Percentiles rank a stretch among this genome's conserved stretches.
These are phyloP conservation scores for Apostichopus japonicus DNA, from an alignment of 35 echinoderm and acorn worm genomes.

Conservation along the genomic window DNA sequence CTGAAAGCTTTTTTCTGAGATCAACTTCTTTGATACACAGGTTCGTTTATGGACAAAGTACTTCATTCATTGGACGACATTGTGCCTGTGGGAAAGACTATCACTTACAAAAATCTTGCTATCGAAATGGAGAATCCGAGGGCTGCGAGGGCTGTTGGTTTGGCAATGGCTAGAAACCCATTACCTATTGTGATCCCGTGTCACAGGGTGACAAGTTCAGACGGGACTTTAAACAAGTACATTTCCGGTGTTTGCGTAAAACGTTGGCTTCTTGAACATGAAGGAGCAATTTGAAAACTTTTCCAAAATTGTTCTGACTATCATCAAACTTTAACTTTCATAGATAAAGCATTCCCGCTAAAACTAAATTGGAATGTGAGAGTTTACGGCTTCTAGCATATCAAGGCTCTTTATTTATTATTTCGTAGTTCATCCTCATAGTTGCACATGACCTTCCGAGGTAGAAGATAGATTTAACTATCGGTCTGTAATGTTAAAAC, in stretches of 20 bases:
- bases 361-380: too few species aligned
- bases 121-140: constrained; percentile 70
- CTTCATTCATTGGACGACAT: constrained; percentile 67
- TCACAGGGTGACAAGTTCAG: constrained; percentile 76
- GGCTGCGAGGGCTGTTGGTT: constrained; percentile 79
- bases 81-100: constrained; percentile 73
- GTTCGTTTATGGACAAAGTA: constrained; percentile 84
- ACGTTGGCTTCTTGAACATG: background rate
- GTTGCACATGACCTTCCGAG: too few species aligned
- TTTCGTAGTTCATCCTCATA: too few species aligned
- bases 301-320: too few species aligned
- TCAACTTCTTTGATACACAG: constrained; percentile 50
- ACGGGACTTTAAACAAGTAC: constrained; percentile 75
- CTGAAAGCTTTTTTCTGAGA: background rate
- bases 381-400: too few species aligned
- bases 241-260: constrained; percentile 56
- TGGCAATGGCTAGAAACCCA: constrained; percentile 84
- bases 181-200: constrained; percentile 81
- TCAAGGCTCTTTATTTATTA: too few species aligned
- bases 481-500: too few species aligned
- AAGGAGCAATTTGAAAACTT: background rate
- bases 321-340: too few species aligned
- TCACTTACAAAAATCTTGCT: constrained; percentile 83
- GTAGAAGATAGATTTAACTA: too few species aligned
- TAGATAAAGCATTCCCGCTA: too few species aligned